Conservation (phyloP, 2,888 invertebrate species). For the Meganola albula region DNA sequence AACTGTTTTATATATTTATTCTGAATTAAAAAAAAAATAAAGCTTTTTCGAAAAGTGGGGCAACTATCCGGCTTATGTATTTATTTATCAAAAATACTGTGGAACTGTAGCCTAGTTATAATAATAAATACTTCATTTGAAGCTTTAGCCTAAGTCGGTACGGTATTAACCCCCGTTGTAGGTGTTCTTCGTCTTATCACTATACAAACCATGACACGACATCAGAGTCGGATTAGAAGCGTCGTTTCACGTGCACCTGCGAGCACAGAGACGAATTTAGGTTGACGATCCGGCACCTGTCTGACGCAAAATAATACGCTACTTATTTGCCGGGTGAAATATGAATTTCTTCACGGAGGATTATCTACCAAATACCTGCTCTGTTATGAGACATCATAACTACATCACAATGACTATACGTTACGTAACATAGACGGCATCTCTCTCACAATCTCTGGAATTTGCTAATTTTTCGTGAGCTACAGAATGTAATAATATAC, state of each 20-base stretch:
- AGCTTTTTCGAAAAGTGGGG: too few species aligned
- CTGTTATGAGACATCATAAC: constrained; percentile 29
- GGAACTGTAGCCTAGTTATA: too few species aligned
- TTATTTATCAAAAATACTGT: too few species aligned
- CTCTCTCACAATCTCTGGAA: constrained; percentile 17
- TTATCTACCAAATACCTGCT: constrained; percentile 43
- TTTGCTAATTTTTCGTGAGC: constrained; percentile 22
- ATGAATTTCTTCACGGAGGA: constrained; percentile 61
- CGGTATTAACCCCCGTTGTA: too few species aligned
- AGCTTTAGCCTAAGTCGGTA: too few species aligned
- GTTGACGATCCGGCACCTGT: constrained; percentile 68
- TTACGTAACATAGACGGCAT: constrained; percentile 14
- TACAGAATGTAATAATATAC: constrained; percentile 10
- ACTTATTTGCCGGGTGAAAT: constrained; percentile 68
- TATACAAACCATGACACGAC: constrained; percentile 30
- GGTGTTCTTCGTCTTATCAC: too few species aligned
- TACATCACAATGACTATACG: constrained; percentile 26
- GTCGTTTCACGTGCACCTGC: constrained; percentile 60
- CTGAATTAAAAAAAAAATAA: too few species aligned
- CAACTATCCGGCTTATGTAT: too few species aligned
- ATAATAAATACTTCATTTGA: too few species aligned
- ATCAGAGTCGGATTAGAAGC: constrained; percentile 57
- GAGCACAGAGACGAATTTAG: constrained; percentile 62
- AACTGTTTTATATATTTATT: too few species aligned
- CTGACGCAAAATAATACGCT: constrained; percentile 65